These are phyloP conservation scores for Psix sp. DNA, from an alignment of 1,140 invertebrate genomes.

Conservation along the genomic window DNA sequence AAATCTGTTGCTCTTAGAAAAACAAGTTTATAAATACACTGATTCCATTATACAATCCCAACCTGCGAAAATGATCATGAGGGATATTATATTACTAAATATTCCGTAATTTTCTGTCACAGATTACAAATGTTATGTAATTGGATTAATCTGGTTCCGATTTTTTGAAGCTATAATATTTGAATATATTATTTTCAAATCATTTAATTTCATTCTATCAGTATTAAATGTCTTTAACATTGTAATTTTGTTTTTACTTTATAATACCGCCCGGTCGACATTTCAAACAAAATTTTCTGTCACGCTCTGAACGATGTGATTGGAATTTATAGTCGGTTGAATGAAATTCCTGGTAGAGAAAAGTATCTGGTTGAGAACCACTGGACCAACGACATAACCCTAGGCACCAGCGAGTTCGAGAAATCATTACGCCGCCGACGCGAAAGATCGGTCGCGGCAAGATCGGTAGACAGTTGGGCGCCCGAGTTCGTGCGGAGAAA, in stretches of 20 bases:
- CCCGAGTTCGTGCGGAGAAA: conserved; percentile 63
- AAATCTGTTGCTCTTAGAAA: conserved; percentile 48
- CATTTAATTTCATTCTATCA: no score
- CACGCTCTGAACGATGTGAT: no score
- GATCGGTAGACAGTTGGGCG: conserved; percentile 70
- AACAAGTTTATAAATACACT: conserved; percentile 42
- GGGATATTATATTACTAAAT: conserved; percentile 19
- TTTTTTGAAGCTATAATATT: no score
- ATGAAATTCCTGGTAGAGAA: conserved; percentile 8
- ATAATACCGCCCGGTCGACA: no score
- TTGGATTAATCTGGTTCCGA: no score
- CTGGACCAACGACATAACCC: conserved; percentile 48
- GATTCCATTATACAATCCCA: conserved; percentile 28
- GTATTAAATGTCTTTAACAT: no score
- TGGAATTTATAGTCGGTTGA: no score
- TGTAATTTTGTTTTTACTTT: no score
- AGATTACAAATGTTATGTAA: no score
- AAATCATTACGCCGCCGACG: conserved; percentile 57
- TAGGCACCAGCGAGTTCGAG: conserved; percentile 38
- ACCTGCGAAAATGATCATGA: conserved; percentile 34
- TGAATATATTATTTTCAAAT: no score
- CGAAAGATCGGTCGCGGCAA: conserved; percentile 45
- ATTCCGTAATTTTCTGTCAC: no score
- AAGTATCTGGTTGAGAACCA: conserved; percentile 40
- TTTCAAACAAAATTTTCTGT: no score